Conservation (phyloP, 30 jellyfish, hydroid and myxozoan genomes). For the Pseudorhiza aurosa region DNA sequence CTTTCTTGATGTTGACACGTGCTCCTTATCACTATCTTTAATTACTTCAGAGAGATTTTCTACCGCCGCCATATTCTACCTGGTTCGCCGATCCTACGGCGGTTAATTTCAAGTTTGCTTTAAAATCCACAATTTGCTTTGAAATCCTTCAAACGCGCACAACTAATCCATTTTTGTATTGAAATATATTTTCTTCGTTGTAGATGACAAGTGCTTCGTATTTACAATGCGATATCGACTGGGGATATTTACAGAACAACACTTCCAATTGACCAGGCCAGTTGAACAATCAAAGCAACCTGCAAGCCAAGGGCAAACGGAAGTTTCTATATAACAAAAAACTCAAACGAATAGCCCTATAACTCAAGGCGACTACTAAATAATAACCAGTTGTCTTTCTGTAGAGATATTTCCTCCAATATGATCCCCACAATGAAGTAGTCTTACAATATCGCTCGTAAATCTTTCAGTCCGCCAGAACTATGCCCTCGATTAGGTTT, state of each 20-base stretch:
- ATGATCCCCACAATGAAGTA: too few relatives aligned
- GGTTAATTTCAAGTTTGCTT: background rate
- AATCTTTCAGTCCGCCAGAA: slow-evolving; percentile 25
- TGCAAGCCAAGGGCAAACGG: slow-evolving; percentile 77
- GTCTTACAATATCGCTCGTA: slow-evolving; percentile 12
- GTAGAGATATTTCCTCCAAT: too few relatives aligned
- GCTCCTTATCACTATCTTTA: slow-evolving; percentile 47
- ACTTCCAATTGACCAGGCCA: slow-evolving; percentile 74
- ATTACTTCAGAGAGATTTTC: slow-evolving; percentile 54
- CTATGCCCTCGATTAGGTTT: background rate
- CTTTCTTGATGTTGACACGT: slow-evolving; percentile 47
- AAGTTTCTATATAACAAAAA: slow-evolving; percentile 26
- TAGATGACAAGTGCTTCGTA: background rate
- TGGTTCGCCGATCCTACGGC: slow-evolving; percentile 15
- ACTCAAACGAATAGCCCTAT: too few relatives aligned
- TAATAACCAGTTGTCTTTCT: too few relatives aligned
- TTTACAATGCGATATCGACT: slow-evolving; percentile 45
- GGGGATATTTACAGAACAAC: slow-evolving; percentile 37
- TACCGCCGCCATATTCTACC: slow-evolving; percentile 63
- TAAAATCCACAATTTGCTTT: background rate
- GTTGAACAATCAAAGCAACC: slow-evolving; percentile 82
- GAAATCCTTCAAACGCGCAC: background rate
- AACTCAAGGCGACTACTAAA: too few relatives aligned
- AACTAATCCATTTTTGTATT: background rate
- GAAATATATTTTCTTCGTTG: background rate